Evolutionary conservation across 2,888 invertebrate species (phyloP).

Genomic region (Abrostola triplasia): DNA sequence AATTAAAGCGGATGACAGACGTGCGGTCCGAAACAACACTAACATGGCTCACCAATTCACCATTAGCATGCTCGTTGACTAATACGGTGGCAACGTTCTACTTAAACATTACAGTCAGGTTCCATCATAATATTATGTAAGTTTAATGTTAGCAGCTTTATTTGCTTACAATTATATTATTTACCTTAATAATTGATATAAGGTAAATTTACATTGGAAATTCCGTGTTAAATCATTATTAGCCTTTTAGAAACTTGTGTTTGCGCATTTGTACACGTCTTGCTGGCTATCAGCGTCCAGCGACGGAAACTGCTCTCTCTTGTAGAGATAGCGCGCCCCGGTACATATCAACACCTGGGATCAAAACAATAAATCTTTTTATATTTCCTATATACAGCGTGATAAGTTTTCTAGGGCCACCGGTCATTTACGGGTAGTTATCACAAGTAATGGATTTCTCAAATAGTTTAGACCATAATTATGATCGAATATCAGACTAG

Average conservation of each 20-base stretch:
- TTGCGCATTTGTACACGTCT: conserved; percentile 6
- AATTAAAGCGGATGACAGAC: conserved; percentile 77
- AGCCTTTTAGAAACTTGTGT: conserved; percentile 1
- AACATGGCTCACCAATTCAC: conserved; percentile 56
- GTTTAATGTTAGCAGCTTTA: conserved; percentile 12
- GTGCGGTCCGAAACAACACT: conserved; percentile 61
- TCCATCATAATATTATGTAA: conserved; percentile 27
- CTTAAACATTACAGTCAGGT: conserved; percentile 36
- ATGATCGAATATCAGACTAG: no score
- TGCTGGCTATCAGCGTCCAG: not conserved
- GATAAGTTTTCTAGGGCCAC: no score
- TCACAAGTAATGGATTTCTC: no score
- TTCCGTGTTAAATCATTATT: conserved; percentile 7
- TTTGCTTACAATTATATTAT: conserved; percentile 8
- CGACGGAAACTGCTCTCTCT: not conserved
- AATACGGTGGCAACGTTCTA: conserved; percentile 51
- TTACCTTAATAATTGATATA: not conserved
- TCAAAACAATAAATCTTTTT: no score
- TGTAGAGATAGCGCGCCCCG: no score
- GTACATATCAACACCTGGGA: no score
- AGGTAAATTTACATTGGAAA: conserved; percentile 9
- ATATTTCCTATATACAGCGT: no score
- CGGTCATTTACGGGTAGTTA: no score
- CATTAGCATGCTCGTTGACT: conserved; percentile 62
- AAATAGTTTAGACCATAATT: no score